Conservation (phyloP, 1,140 invertebrate species). For the Philopotamus ludificatus region DNA sequence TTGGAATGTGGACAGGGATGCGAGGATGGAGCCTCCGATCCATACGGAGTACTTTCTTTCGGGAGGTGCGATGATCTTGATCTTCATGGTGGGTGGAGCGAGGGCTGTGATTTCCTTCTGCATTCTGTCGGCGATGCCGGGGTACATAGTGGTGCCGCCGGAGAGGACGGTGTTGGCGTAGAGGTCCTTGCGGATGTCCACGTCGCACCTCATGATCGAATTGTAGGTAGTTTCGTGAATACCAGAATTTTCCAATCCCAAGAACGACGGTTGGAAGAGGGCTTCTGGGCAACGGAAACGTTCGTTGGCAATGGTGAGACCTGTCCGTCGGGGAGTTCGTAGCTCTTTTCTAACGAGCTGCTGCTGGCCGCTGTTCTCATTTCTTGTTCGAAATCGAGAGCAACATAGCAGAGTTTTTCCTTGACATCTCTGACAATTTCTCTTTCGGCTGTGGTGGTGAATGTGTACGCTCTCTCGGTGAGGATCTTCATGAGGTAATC, state of each 20-base stretch:
- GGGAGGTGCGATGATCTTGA: conserved; percentile 94
- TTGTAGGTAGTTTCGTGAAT: conserved; percentile 86
- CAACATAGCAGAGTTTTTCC: too few relatives aligned
- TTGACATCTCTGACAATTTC: conserved; percentile 79
- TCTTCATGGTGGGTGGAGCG: conserved; percentile 86
- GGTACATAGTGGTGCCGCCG: conserved; percentile 71
- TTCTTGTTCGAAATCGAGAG: too few relatives aligned
- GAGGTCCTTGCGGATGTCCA: too few relatives aligned
- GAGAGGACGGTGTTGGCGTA: too few relatives aligned
- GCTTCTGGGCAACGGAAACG: conserved; percentile 86
- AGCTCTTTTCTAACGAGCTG: too few relatives aligned
- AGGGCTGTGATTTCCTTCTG: too few relatives aligned
- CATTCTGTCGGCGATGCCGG: conserved; percentile 80
- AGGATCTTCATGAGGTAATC: too few relatives aligned
- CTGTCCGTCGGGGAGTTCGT: conserved; percentile 72
- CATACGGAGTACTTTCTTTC: too few relatives aligned
- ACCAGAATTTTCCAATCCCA: conserved; percentile 80
- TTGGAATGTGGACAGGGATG: conserved; percentile 87
- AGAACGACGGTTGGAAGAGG: conserved; percentile 74
- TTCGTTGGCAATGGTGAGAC: conserved; percentile 86
- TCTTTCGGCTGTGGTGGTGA: conserved; percentile 64
- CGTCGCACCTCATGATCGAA: conserved; percentile 87
- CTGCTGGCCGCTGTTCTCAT: conserved; percentile 82
- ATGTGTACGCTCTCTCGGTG: conserved; percentile 62
- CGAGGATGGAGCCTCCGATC: too few relatives aligned